Percentiles rank a stretch among this genome's conserved stretches.
These are phyloP conservation scores for Gambusia holbrooki DNA, from an alignment of 2,113 vertebrate genomes.

Conservation along the genomic window DNA sequence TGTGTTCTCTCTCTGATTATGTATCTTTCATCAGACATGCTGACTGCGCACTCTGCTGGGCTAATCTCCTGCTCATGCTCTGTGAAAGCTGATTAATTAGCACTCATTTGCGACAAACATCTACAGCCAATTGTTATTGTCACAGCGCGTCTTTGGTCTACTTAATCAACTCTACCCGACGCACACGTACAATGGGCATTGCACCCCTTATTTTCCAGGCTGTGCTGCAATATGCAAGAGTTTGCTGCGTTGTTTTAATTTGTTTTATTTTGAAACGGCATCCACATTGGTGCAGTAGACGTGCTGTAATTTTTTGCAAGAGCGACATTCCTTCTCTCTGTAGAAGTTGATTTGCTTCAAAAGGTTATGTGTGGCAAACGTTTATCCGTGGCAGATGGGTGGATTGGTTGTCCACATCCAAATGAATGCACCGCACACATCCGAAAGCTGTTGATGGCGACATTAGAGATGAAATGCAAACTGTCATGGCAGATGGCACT, in stretches of 20 bases:
- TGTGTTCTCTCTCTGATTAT: neutral
- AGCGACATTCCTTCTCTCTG: neutral
- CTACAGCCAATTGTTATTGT: conserved; percentile 68
- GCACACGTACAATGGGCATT: conserved; percentile 34
- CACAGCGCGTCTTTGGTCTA: conserved; percentile 60
- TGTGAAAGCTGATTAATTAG: conserved; percentile 78
- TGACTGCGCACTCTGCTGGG: conserved; percentile 67
- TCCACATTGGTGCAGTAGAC: conserved; percentile 14
- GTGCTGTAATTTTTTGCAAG: neutral
- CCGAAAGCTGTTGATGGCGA: conserved; percentile 48
- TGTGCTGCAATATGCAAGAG: neutral
- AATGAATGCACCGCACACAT: conserved; percentile 37
- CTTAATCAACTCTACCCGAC: conserved; percentile 56
- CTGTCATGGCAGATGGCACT: conserved; percentile 62
- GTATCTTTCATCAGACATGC: conserved; percentile 65
- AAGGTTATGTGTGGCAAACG: conserved; percentile 37
- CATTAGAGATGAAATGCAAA: conserved; percentile 53
- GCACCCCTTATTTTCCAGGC: neutral
- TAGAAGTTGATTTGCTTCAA: conserved; percentile 20
- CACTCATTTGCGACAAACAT: conserved; percentile 76
- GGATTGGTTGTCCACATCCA: conserved; percentile 38
- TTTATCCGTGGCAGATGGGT: conserved; percentile 55
- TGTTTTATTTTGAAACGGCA: conserved; percentile 7
- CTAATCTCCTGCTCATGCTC: conserved; percentile 71
- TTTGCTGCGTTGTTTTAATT: neutral